phyloP scores from a whole-genome alignment of 2,888 invertebrate species.

The Plusia festucae region DNA sequence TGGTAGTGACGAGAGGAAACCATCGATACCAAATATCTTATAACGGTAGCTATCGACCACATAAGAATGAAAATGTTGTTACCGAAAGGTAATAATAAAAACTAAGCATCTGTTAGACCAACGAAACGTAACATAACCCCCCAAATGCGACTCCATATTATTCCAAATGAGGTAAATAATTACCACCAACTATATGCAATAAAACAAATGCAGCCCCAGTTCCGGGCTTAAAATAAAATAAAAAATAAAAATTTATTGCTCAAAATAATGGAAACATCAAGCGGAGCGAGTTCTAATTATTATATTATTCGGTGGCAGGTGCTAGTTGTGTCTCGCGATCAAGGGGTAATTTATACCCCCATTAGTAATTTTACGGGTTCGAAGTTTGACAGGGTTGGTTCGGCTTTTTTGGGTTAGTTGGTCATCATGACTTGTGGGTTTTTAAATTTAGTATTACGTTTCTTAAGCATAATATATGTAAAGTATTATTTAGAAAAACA shows the following conservation, averaged over 20 bases:
- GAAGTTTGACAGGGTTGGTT: slow-evolving; percentile 65
- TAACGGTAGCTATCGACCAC: no score
- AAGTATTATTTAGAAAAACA: no score
- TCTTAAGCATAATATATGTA: no score
- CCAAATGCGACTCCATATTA: slow-evolving; percentile 31
- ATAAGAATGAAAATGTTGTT: no score
- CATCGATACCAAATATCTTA: no score
- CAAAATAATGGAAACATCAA: slow-evolving; percentile 60
- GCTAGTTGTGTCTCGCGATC: slow-evolving; percentile 55
- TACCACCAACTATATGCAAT: slow-evolving; percentile 49
- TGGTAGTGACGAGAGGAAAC: no score
- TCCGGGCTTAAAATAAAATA: slow-evolving; percentile 40
- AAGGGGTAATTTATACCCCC: slow-evolving; percentile 77
- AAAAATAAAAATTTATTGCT: slow-evolving; percentile 64
- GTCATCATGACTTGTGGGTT: slow-evolving; percentile 46
- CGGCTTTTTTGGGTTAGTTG: slow-evolving; percentile 54
- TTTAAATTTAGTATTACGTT: slow-evolving; percentile 22
- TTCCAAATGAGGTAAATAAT: slow-evolving; percentile 48
- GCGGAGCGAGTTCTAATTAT: slow-evolving; percentile 50
- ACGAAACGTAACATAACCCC: slow-evolving; percentile 22
- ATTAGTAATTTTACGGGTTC: slow-evolving; percentile 77
- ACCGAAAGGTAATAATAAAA: no score
- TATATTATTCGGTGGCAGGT: slow-evolving; percentile 79
- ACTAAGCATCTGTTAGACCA: slow-evolving; percentile 21
- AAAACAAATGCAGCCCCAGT: slow-evolving; percentile 60